Evolutionary conservation across 2,797 vertebrate species (phyloP).

Genomic region (Lindbergichthys nudifrons): DNA sequence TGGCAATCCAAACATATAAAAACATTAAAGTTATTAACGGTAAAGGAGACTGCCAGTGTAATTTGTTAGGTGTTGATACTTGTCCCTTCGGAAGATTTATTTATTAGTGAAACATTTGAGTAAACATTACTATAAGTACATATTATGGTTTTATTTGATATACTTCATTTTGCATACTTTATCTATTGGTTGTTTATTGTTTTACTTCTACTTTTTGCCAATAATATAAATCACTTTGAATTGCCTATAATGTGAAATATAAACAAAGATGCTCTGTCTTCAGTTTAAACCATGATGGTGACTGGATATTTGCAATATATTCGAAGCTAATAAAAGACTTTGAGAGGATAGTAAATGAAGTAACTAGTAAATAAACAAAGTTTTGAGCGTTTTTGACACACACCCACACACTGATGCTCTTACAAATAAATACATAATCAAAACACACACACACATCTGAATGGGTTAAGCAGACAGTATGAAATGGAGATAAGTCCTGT

Average conservation of each 20-base stretch:
- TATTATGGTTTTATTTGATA: no score
- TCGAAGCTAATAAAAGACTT: background rate
- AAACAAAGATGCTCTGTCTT: background rate
- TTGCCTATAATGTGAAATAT: background rate
- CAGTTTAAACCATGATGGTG: background rate
- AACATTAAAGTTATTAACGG: background rate
- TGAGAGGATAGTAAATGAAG: background rate
- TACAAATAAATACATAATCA: background rate
- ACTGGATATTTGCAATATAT: no score
- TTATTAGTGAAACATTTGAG: no score
- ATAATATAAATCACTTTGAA: background rate
- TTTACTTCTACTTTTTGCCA: background rate
- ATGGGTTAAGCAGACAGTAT: no score
- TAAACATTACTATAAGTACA: no score
- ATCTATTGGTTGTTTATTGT: background rate
- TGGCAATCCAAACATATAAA: no score
- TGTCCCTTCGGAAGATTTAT: background rate
- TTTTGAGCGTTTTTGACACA: background rate
- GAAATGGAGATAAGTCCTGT: background rate
- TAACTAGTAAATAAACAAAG: background rate
- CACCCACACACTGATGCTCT: background rate
- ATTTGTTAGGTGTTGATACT: background rate
- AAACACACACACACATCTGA: background rate
- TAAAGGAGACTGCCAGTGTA: background rate
- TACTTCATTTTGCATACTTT: background rate